phyloP scores from a whole-genome alignment of 2,113 vertebrate genomes.

The Otolemur garnettii region DNA sequence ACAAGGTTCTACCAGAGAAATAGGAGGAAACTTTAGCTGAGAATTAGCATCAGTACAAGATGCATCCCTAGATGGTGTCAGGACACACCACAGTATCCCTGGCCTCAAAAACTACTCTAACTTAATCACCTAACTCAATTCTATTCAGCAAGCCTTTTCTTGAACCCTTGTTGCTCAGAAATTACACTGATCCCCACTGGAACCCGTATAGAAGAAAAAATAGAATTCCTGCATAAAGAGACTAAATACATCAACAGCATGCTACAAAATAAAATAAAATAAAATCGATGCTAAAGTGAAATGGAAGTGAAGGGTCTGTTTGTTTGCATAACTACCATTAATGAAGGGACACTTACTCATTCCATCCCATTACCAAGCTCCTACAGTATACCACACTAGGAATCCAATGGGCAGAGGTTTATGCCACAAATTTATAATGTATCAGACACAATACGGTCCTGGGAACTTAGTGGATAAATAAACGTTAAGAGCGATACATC shows the following conservation, averaged over 20 bases:
- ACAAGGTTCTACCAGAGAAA: neutral
- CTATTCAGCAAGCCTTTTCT: constrained; percentile 11
- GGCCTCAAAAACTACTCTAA: neutral
- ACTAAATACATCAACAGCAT: neutral
- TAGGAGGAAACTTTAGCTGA: neutral
- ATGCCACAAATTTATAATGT: neutral
- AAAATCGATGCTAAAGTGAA: neutral
- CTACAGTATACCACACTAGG: neutral
- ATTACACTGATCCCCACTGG: neutral
- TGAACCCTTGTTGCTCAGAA: constrained; percentile 34
- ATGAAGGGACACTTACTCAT: neutral
- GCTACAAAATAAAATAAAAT: neutral
- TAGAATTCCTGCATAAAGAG: neutral
- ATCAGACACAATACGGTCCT: neutral
- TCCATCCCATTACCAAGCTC: neutral
- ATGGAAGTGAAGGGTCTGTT: neutral
- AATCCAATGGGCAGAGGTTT: neutral
- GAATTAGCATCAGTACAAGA: neutral
- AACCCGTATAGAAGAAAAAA: constrained; percentile 13
- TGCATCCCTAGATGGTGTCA: neutral
- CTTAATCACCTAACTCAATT: neutral
- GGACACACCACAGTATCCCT: neutral
- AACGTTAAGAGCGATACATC: neutral
- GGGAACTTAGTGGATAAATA: neutral
- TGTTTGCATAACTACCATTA: neutral